Percentiles rank a stretch among this genome's conserved stretches.
phyloP scores from a whole-genome alignment of 2,113 vertebrate species.

The Mystacornis crossleyi region DNA sequence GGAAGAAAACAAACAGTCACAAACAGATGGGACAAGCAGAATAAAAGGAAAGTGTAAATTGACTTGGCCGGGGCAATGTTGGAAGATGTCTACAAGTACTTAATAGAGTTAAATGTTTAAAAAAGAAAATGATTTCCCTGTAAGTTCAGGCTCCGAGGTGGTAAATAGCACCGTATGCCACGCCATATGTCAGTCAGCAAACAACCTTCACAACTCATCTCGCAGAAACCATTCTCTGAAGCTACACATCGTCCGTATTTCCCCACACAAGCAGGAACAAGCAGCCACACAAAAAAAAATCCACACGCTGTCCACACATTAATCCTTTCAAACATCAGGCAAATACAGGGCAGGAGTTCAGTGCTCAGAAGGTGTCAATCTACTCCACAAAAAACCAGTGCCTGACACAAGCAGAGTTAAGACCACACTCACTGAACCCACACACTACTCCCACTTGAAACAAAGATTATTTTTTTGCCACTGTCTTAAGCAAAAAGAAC shows the following conservation, averaged over 20 bases:
- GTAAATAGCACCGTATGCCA: slow-evolving; percentile 59
- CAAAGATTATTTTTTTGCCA: not conserved
- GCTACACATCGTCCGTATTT: not conserved
- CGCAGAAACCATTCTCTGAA: not conserved
- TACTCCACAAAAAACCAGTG: not conserved
- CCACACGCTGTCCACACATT: fast-evolving
- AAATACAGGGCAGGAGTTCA: not conserved
- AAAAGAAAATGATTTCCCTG: not conserved
- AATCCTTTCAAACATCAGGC: not conserved
- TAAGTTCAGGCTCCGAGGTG: slow-evolving; percentile 38
- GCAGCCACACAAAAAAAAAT: not conserved
- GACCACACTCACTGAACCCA: not conserved
- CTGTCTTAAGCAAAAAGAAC: not conserved
- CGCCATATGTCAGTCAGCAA: slow-evolving; percentile 53
- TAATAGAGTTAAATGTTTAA: slow-evolving; percentile 37
- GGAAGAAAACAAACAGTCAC: not conserved
- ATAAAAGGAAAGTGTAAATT: slow-evolving; percentile 11
- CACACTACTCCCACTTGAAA: not conserved
- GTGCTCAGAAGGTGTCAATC: not conserved
- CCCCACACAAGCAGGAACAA: not conserved
- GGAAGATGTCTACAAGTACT: slow-evolving; percentile 5
- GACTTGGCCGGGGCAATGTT: not conserved
- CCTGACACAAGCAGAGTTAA: not conserved
- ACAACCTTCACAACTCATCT: not conserved
- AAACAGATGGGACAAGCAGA: slow-evolving; percentile 3